These are phyloP conservation scores for Halocaridina rubra DNA, from an alignment of 2,888 invertebrate genomes.

Conservation along the genomic window DNA sequence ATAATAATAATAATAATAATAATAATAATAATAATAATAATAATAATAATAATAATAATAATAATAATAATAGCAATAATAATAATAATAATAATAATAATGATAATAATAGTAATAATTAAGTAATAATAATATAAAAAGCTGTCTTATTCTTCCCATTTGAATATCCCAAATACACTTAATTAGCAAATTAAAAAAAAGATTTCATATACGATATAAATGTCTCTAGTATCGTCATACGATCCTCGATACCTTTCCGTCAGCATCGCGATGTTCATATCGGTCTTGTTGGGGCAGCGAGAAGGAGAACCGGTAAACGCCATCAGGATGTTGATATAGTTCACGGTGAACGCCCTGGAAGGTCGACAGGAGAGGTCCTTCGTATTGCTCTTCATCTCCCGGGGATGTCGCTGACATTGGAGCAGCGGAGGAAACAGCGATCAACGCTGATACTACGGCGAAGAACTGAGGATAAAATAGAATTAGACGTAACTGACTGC, in stretches of 20 bases:
- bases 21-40: too few species aligned
- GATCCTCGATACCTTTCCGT: conserved; percentile 29
- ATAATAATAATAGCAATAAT: too few species aligned
- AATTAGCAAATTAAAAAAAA: neutral
- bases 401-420: neutral
- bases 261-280: conserved; percentile 27
- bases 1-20: too few species aligned
- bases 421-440: neutral
- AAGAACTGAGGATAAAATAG: neutral
- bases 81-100: too few species aligned
- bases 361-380: conserved; percentile 44
- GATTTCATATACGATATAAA: neutral
- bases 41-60: too few species aligned
- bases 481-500: neutral
- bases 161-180: neutral
- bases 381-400: neutral
- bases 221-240: neutral
- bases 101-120: neutral
- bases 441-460: neutral
- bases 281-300: conserved; percentile 45
- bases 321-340: neutral
- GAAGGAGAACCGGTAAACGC: conserved; percentile 40
- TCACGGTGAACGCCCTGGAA: neutral
- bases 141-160: neutral
- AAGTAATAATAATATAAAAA: neutral